Conservation (phyloP, 2,888 invertebrate genomes). For the Campoplex nolae region DNA sequence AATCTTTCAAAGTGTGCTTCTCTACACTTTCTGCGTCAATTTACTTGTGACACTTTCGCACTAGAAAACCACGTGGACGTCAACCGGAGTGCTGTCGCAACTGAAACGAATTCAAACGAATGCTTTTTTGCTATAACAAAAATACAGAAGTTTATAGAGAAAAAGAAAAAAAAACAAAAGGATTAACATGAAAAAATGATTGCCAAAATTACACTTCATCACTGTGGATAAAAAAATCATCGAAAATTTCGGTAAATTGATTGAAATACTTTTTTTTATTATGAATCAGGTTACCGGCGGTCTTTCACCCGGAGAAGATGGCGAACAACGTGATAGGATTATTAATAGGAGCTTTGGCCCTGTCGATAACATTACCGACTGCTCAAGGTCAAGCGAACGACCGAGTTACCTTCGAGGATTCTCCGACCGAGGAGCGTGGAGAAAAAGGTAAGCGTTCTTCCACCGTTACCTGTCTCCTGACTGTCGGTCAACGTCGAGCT, state of each 20-base stretch:
- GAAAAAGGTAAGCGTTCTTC: constrained; percentile 69
- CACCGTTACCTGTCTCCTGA: constrained; percentile 28
- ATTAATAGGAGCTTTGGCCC: constrained; percentile 71
- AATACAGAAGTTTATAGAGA: neutral
- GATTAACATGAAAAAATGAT: neutral
- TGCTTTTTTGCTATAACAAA: neutral
- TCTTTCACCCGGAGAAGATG: constrained; percentile 55
- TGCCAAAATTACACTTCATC: neutral
- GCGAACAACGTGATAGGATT: constrained; percentile 57
- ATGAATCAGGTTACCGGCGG: constrained; percentile 46
- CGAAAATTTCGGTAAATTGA: constrained; percentile 9
- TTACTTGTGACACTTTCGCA: constrained; percentile 43
- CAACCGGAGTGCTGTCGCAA: neutral
- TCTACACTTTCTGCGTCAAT: too few species aligned
- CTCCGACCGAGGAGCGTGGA: constrained; percentile 68
- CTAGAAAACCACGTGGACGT: constrained; percentile 46
- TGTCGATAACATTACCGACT: constrained; percentile 74
- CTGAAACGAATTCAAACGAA: neutral
- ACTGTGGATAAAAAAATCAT: neutral
- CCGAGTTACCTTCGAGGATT: constrained; percentile 80
- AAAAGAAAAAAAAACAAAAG: neutral
- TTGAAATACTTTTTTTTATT: constrained; percentile 3
- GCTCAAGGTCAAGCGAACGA: constrained; percentile 74
- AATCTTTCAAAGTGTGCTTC: neutral
- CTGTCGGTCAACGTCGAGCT: constrained; percentile 30